phyloP scores from a whole-genome alignment of 1,140 invertebrate species.

The Argopecten irradians region DNA sequence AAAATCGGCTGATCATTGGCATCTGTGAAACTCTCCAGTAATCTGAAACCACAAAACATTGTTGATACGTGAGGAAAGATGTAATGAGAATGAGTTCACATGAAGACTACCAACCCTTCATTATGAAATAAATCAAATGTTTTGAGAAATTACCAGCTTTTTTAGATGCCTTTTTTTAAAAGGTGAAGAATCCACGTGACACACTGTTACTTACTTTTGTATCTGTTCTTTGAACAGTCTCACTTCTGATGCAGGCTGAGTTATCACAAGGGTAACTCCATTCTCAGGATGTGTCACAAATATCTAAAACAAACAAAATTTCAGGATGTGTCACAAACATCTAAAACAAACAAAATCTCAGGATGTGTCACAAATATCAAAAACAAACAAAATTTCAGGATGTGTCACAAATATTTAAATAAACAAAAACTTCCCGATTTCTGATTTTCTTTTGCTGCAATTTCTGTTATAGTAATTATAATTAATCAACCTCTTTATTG shows the following conservation, averaged over 20 bases:
- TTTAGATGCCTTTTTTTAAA: not conserved
- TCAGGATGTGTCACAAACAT: constrained; percentile 65
- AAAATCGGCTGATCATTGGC: not conserved
- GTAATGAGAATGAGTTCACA: not conserved
- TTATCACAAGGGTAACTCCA: constrained; percentile 61
- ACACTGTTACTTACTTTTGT: constrained; percentile 59
- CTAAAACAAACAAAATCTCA: constrained; percentile 49
- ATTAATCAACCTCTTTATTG: too few species aligned
- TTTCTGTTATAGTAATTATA: too few species aligned
- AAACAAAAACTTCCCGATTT: not conserved
- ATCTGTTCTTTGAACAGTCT: constrained; percentile 61
- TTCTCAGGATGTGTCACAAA: constrained; percentile 64
- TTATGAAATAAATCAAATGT: not conserved
- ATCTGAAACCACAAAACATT: constrained; percentile 28
- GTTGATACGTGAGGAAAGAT: too few species aligned
- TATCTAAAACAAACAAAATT: constrained; percentile 56
- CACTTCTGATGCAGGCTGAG: constrained; percentile 62
- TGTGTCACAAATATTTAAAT: constrained; percentile 69
- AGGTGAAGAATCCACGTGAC: too few species aligned
- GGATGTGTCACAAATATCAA: constrained; percentile 69
- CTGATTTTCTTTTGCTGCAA: too few species aligned
- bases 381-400: constrained; percentile 30
- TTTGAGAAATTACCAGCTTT: not conserved
- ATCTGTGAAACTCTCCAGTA: constrained; percentile 35
- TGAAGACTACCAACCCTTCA: not conserved